Percentiles rank a stretch among this genome's conserved stretches.
phyloP scores from a whole-genome alignment of 2,113 vertebrate genomes.

The Turnix velox region DNA sequence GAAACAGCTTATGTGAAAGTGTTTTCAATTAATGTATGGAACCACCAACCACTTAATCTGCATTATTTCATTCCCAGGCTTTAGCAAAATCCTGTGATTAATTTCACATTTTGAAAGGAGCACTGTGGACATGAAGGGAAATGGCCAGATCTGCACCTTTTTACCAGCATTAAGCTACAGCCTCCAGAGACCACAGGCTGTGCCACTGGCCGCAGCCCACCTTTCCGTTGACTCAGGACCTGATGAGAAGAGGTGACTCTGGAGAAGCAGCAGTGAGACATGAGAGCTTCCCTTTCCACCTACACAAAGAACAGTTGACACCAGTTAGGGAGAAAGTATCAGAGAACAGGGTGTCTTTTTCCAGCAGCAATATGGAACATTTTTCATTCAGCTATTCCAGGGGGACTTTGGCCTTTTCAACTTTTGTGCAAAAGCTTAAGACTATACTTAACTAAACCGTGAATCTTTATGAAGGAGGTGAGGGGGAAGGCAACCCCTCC shows the following conservation, averaged over 20 bases:
- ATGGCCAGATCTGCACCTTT: not conserved
- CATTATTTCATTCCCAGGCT: not conserved
- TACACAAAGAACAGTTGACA: slow-evolving; percentile 6
- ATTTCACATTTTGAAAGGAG: not conserved
- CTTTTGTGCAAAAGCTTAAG: slow-evolving; percentile 56
- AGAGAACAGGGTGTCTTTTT: not conserved
- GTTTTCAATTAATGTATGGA: not conserved
- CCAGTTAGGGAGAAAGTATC: not conserved
- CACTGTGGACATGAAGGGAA: not conserved
- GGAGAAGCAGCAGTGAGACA: not conserved
- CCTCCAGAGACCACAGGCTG: not conserved
- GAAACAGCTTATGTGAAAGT: not conserved
- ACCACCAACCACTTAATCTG: not conserved
- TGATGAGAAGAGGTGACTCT: not conserved
- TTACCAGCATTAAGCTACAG: not conserved
- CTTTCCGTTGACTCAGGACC: not conserved
- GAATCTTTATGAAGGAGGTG: slow-evolving; percentile 55
- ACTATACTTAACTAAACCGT: slow-evolving; percentile 67
- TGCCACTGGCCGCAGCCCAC: not conserved
- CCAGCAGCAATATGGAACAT: slow-evolving; percentile 40
- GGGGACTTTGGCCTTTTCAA: slow-evolving; percentile 66
- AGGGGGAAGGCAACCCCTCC: slow-evolving; percentile 58
- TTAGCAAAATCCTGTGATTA: slow-evolving; percentile 15
- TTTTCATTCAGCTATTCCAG: not conserved
- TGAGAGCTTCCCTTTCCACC: not conserved